These are phyloP conservation scores for Lepidurus apus DNA, from an alignment of 1,140 invertebrate species.

Conservation along the genomic window DNA sequence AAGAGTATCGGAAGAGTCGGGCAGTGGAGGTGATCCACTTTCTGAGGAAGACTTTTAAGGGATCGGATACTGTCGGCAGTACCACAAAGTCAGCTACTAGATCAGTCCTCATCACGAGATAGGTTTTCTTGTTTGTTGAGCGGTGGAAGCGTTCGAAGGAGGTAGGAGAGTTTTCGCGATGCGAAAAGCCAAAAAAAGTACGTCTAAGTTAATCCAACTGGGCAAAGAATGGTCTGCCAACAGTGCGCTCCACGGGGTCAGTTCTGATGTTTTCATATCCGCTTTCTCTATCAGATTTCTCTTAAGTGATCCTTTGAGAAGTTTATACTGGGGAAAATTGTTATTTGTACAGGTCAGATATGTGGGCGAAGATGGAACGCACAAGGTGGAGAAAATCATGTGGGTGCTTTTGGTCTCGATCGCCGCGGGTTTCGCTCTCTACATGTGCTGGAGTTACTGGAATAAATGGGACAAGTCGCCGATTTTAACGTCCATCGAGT, in stretches of 20 bases:
- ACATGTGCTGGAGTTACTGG: constrained; percentile 26
- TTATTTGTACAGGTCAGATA: not conserved
- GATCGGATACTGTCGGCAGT: too few species aligned
- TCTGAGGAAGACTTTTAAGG: too few species aligned
- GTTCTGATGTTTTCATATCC: not conserved
- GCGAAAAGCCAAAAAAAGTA: not conserved
- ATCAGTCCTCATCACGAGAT: too few species aligned
- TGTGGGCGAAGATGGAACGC: not conserved
- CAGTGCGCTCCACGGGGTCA: not conserved
- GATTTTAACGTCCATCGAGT: constrained; percentile 50
- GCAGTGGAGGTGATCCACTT: too few species aligned
- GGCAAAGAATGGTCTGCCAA: not conserved
- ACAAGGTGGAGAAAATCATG: constrained; percentile 3
- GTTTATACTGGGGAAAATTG: not conserved
- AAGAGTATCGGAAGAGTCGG: too few species aligned
- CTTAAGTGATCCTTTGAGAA: too few species aligned
- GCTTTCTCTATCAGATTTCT: too few species aligned
- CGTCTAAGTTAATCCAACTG: not conserved
- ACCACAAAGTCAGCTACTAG: too few species aligned
- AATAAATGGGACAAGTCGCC: constrained; percentile 31
- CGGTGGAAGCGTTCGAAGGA: too few species aligned
- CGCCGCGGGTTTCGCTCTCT: constrained; percentile 14
- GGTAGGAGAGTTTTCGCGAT: not conserved
- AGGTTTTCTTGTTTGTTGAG: too few species aligned
- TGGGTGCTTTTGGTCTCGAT: not conserved